phyloP scores from a whole-genome alignment of 2,797 vertebrate genomes.

The Paguma larvata region DNA sequence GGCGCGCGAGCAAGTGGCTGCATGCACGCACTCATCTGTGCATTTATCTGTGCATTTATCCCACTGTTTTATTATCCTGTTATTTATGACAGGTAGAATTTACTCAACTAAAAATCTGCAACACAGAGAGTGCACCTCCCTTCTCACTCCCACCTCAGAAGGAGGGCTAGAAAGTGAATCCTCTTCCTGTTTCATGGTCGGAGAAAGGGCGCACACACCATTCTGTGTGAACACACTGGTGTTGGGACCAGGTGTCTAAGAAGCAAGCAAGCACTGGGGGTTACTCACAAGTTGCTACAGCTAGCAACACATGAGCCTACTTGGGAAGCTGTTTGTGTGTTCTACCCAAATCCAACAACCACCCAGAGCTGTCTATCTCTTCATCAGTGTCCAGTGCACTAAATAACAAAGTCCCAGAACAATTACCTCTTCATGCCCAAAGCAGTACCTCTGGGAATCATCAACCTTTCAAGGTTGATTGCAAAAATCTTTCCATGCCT shows the following conservation, averaged over 20 bases:
- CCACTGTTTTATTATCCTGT: neutral
- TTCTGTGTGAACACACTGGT: neutral
- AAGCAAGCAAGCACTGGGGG: neutral
- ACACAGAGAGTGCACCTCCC: neutral
- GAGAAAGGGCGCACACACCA: neutral
- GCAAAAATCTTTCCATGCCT: constrained; percentile 58
- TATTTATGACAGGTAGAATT: neutral
- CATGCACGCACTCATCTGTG: no score
- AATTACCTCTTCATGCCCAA: neutral
- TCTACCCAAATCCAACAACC: neutral
- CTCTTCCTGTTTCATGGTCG: neutral
- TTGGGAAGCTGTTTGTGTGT: neutral
- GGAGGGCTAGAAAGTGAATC: neutral
- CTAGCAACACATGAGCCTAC: neutral
- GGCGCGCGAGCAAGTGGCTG: no score
- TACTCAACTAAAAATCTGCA: constrained; percentile 10
- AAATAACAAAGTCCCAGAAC: constrained; percentile 41
- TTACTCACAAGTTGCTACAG: neutral
- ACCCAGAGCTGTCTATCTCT: neutral
- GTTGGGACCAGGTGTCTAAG: neutral
- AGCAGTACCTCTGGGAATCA: constrained; percentile 43
- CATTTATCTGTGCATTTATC: neutral
- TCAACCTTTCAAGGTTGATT: constrained; percentile 27
- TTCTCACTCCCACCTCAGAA: neutral
- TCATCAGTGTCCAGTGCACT: neutral